These are phyloP conservation scores for Nemoura dubitans DNA, from an alignment of 2,888 invertebrate genomes.

Conservation along the genomic window DNA sequence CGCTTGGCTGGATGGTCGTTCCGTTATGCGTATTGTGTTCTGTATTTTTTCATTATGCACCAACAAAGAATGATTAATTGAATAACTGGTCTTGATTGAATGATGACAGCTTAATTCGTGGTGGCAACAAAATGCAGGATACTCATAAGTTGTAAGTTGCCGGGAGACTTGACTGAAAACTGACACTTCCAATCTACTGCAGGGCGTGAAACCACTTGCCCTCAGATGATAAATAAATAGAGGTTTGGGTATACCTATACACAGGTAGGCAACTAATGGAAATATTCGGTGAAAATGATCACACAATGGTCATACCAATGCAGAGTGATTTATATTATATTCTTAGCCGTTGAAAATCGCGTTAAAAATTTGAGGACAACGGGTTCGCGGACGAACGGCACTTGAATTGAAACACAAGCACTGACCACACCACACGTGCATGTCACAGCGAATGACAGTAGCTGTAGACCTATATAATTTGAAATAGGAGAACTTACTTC, in stretches of 20 bases:
- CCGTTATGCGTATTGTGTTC: not conserved
- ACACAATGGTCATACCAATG: no score
- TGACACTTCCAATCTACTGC: not conserved
- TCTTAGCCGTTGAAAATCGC: no score
- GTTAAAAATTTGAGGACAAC: no score
- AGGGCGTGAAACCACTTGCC: not conserved
- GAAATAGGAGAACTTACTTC: not conserved
- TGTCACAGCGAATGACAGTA: not conserved
- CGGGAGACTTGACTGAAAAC: not conserved
- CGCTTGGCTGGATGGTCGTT: not conserved
- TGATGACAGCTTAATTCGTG: constrained; percentile 12
- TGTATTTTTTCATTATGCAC: not conserved
- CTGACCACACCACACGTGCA: not conserved
- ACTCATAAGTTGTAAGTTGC: not conserved
- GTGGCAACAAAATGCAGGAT: not conserved
- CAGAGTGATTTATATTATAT: no score
- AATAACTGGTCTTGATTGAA: constrained; percentile 3
- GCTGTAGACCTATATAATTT: not conserved
- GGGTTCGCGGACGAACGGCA: not conserved
- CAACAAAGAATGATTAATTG: constrained; percentile 12
- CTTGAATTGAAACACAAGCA: not conserved
- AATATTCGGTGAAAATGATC: no score
- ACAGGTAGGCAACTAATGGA: no score
- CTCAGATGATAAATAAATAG: not conserved
- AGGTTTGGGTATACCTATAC: no score